Conservation (phyloP, 2,113 vertebrate genomes). For the Cairina moschata region DNA sequence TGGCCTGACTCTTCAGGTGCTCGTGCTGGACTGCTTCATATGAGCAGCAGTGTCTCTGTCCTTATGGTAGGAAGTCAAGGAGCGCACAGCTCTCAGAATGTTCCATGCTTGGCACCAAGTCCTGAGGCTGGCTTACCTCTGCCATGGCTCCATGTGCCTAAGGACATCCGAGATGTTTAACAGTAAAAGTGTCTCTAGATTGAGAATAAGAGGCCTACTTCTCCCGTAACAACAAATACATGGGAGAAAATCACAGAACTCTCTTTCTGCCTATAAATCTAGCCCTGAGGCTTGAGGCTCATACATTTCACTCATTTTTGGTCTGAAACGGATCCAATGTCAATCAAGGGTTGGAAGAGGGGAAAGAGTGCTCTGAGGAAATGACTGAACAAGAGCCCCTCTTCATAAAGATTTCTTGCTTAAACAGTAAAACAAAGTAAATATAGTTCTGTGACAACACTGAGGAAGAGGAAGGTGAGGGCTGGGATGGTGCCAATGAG, state of each 20-base stretch:
- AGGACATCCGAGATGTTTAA: not conserved
- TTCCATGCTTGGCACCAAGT: not conserved
- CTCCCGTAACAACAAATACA: slow-evolving; percentile 6
- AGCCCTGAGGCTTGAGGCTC: slow-evolving; percentile 16
- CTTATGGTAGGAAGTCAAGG: not conserved
- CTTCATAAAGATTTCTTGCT: not conserved
- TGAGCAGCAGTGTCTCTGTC: fast-evolving
- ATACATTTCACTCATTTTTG: slow-evolving; percentile 3
- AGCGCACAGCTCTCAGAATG: not conserved
- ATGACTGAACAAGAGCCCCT: not conserved
- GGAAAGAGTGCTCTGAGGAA: not conserved
- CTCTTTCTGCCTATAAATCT: slow-evolving; percentile 59
- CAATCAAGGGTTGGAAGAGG: slow-evolving; percentile 9
- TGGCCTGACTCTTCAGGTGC: not conserved
- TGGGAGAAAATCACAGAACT: slow-evolving; percentile 60
- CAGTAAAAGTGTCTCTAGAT: slow-evolving; percentile 6
- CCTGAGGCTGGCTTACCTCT: not conserved
- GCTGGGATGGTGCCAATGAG: not conserved
- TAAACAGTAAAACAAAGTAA: not conserved
- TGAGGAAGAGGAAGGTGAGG: not conserved
- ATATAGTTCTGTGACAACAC: not conserved
- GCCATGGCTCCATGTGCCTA: not conserved
- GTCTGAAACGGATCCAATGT: slow-evolving; percentile 42
- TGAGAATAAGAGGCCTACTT: slow-evolving; percentile 27
- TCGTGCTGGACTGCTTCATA: not conserved